These are phyloP conservation scores for Clivina fossor DNA, from an alignment of 2,888 invertebrate species.

Conservation along the genomic window DNA sequence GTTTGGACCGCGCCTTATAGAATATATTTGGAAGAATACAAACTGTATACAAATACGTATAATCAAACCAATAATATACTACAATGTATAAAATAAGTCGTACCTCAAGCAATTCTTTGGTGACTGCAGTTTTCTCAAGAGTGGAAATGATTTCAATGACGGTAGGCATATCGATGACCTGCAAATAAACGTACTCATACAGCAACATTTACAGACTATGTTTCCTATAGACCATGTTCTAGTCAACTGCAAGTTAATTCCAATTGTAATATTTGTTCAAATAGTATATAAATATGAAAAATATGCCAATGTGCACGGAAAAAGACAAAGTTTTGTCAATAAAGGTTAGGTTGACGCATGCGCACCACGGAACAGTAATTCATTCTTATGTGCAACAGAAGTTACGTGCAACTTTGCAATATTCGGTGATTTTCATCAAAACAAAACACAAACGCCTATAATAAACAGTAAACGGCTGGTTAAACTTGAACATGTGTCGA, in stretches of 20 bases:
- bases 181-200: constrained; percentile 47
- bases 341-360: constrained; percentile 37
- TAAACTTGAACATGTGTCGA: neutral
- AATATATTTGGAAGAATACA: too few species aligned
- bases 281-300: too few species aligned
- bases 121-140: constrained; percentile 88
- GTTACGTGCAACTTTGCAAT: constrained; percentile 29
- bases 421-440: constrained; percentile 3
- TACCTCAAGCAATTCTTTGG: constrained; percentile 89
- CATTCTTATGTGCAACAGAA: constrained; percentile 26
- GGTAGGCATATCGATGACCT: constrained; percentile 94
- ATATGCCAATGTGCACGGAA: too few species aligned
- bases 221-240: too few species aligned
- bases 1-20: too few species aligned
- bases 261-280: too few species aligned
- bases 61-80: too few species aligned
- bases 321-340: constrained; percentile 34
- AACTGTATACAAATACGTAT: too few species aligned
- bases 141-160: constrained; percentile 91
- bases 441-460: constrained; percentile 14
- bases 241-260: too few species aligned
- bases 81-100: constrained; percentile 42
- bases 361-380: constrained; percentile 26
- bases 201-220: too few species aligned
- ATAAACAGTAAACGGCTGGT: constrained; percentile 1